Percentiles rank a stretch among this genome's conserved stretches.
Conservation (phyloP, 2,888 invertebrate species). For the Apomyelois bistriatella region DNA sequence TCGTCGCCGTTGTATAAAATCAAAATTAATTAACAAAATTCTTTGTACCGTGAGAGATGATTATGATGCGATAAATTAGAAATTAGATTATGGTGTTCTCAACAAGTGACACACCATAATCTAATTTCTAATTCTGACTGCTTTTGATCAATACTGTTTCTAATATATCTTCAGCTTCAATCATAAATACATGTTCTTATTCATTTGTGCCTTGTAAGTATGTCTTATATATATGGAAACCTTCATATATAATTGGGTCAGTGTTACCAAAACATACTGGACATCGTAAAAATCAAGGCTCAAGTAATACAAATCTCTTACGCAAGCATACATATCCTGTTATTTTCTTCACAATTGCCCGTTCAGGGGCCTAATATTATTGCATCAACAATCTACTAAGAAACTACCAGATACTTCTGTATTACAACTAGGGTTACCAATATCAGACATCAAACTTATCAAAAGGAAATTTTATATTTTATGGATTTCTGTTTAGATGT, state of each 20-base stretch:
- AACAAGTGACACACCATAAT: too few species aligned
- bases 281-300: slow-evolving; percentile 7
- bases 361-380: slow-evolving; percentile 6
- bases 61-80: too few species aligned
- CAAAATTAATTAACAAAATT: too few species aligned
- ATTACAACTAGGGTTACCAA: background rate
- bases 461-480: too few species aligned
- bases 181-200: background rate
- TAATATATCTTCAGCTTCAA: background rate
- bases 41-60: too few species aligned
- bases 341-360: slow-evolving; percentile 2
- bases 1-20: too few species aligned
- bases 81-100: too few species aligned
- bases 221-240: background rate
- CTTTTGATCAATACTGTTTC: too few species aligned
- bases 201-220: background rate
- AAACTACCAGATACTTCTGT: background rate
- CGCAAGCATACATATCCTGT: slow-evolving; percentile 7
- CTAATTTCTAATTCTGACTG: too few species aligned
- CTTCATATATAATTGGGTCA: background rate
- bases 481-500: too few species aligned
- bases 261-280: background rate
- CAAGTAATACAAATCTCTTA: background rate
- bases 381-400: slow-evolving; percentile 5
- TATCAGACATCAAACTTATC: background rate